Base-by-base conservation (phyloP, 2,888 invertebrate species). In the Lepidochrysops patricia region DNA sequence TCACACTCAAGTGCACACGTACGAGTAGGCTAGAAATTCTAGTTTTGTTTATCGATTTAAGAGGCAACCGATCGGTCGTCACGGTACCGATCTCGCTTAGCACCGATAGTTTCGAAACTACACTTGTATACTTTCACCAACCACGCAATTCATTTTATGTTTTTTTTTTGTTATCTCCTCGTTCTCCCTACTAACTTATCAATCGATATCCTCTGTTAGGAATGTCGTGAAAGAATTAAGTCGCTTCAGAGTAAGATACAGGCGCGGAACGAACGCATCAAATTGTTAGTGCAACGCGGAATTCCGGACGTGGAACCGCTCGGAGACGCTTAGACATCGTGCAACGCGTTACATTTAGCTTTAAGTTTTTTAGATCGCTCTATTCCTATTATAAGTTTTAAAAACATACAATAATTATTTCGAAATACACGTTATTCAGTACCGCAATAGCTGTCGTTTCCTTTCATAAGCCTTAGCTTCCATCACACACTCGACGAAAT, bases 261-360 rank as follows among this genome's bases (percentile, higher is more conserved):
- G 77, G 94, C 95, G 88, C 94, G 95, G 71, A 94, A 93, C 82
- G 97, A 97, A 90, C 94, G 96, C 79, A 94, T 96, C 79, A 97
- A 96, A 87, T 91, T 96, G 73, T 90, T 97, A 76, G 92, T 95
- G 82, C 95, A 96, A 90, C 94, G 96, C 80, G 97, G 96, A 88
- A 93, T 93, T 73, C 96, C 97, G 72, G 95, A 95, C 87, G 91
- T 92, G 79, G 94, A 94, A 75, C 92, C 93, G 79, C 91, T 94
- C 65, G 76, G 77, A 80, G 94, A 94, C 84, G 92, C 92, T 77
- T 94, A 91, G 80, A 70, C 64, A 70, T 65, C 61, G 35, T 66
- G 66, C 70, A 80, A 67, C 60, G 52, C 71, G 70, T 66, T 69
- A 50, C 67, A 67, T 68, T 65, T 79, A 80, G 78, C 71, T 78